Evolutionary conservation across 2,888 invertebrate species (phyloP).

Genomic region (Phengaris arion): DNA sequence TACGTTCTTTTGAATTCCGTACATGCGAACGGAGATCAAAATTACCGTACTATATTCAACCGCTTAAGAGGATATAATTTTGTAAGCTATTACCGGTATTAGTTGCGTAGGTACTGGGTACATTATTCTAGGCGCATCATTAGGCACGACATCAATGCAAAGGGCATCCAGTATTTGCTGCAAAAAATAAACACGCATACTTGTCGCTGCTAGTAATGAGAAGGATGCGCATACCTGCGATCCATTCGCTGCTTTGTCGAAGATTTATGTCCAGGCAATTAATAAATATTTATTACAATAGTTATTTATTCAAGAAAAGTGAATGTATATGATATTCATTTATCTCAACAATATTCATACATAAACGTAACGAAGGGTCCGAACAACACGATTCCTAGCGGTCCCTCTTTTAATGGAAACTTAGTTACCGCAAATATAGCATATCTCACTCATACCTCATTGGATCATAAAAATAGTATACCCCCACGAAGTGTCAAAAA

Average conservation of each 20-base stretch:
- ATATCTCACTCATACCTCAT: not conserved
- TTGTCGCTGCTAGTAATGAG: conserved; percentile 35
- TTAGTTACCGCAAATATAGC: no score
- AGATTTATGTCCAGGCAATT: conserved; percentile 18
- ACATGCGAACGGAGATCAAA: conserved; percentile 8
- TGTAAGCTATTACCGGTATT: conserved; percentile 25
- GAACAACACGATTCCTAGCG: not conserved
- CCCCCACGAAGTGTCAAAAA: no score
- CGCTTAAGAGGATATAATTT: conserved; percentile 21
- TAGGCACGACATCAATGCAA: conserved; percentile 40
- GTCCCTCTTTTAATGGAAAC: not conserved
- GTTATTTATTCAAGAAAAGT: conserved; percentile 21
- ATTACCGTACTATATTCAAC: not conserved
- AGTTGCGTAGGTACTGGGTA: conserved; percentile 32
- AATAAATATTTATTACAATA: conserved; percentile 20
- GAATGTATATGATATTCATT: not conserved
- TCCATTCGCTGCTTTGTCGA: conserved; percentile 32
- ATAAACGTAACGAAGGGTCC: not conserved
- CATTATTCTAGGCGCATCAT: conserved; percentile 38
- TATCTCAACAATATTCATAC: not conserved
- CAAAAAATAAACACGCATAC: conserved; percentile 41
- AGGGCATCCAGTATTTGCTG: conserved; percentile 40
- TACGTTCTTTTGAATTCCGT: not conserved
- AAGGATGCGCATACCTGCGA: conserved; percentile 37
- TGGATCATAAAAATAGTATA: no score